Percentiles rank a stretch among this genome's conserved stretches.
phyloP scores from a whole-genome alignment of 30 jellyfish, hydroid and myxozoan species.

The Turritopsis rubra region DNA sequence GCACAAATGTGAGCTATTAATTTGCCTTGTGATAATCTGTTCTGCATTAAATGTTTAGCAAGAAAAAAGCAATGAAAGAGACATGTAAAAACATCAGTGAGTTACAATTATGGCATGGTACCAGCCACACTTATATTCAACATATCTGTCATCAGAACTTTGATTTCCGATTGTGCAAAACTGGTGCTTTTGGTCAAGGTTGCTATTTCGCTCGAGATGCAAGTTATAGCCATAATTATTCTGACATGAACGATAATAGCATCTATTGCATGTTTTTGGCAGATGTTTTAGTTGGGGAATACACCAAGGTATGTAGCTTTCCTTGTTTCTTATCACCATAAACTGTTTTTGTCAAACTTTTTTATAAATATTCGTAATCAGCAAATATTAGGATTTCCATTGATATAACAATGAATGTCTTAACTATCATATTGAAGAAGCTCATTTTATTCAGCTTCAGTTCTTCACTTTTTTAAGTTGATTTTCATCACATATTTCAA shows the following conservation, averaged over 20 bases:
- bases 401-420: too few relatives aligned
- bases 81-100: neutral
- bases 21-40: too few relatives aligned
- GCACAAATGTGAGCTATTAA: too few relatives aligned
- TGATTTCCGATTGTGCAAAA: conserved; percentile 12
- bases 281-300: conserved; percentile 11
- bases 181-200: conserved; percentile 10
- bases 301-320: neutral
- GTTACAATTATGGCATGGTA: conserved; percentile 20
- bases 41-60: neutral
- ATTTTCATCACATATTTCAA: too few relatives aligned
- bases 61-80: conserved; percentile 4
- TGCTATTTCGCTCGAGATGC: neutral
- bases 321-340: neutral
- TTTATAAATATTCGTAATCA: too few relatives aligned
- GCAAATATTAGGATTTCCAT: too few relatives aligned
- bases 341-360: too few relatives aligned
- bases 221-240: neutral
- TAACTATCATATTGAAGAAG: too few relatives aligned
- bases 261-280: neutral
- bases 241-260: neutral
- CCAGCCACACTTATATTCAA: neutral
- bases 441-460: too few relatives aligned
- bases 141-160: conserved; percentile 3
- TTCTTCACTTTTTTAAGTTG: too few relatives aligned